These are phyloP conservation scores for Phlogophora meticulosa DNA, from an alignment of 2,888 invertebrate species.

Conservation along the genomic window DNA sequence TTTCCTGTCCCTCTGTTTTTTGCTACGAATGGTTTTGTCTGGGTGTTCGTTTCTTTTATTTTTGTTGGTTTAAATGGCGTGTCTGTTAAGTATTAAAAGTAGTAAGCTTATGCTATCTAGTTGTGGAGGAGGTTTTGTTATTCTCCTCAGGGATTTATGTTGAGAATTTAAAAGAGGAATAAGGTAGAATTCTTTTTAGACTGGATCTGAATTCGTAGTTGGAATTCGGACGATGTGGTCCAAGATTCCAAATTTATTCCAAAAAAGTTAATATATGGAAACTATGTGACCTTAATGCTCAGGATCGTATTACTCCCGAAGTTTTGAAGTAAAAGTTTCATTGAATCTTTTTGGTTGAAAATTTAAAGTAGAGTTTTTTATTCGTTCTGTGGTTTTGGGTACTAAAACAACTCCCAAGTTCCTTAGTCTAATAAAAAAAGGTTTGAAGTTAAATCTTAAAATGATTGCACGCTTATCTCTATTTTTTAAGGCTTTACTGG, in stretches of 20 bases:
- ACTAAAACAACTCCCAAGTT: background rate
- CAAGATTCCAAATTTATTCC: background rate
- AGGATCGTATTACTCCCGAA: background rate
- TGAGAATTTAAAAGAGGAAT: constrained; percentile 16
- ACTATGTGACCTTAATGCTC: constrained; percentile 13
- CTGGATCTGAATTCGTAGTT: constrained; percentile 4
- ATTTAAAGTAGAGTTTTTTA: background rate
- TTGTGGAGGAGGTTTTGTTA: background rate
- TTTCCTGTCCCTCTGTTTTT: constrained; percentile 66
- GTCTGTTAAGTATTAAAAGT: constrained; percentile 35
- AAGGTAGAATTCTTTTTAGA: background rate
- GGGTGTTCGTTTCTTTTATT: constrained; percentile 37
- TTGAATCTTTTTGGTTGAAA: background rate
- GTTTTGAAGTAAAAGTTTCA: background rate
- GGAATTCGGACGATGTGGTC: constrained; percentile 1
- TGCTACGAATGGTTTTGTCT: constrained; percentile 53
- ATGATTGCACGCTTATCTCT: constrained; percentile 34
- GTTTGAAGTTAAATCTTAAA: constrained; percentile 33
- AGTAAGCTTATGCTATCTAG: background rate
- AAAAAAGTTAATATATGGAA: background rate
- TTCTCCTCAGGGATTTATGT: background rate
- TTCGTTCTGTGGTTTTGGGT: background rate
- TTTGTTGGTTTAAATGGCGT: constrained; percentile 27
- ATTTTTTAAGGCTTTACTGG: constrained; percentile 41
- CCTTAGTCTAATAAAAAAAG: constrained; percentile 4